Evolutionary conservation across 1,140 invertebrate genomes (phyloP), one percentile per base, ranked within the genome.

Genomic region (Meloidogyne exigua): DNA sequence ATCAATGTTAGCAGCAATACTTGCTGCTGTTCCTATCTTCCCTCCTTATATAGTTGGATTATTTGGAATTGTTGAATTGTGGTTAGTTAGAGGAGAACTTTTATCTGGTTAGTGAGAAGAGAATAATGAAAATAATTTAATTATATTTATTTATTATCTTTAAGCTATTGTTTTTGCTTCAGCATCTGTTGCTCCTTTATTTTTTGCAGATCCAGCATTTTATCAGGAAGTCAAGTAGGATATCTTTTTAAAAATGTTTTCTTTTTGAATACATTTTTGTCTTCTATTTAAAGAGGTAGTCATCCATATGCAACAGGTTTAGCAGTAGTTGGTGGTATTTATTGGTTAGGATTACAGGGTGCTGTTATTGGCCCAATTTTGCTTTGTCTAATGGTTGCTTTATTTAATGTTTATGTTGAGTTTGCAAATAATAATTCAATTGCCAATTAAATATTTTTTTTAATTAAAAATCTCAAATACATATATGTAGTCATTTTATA

Each of bases 251-350:
- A 21, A 11, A 77, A 21, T 2, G 5, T 57, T n/a, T n/a, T 57
- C 9, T 57, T n/a, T 44, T 67, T 12, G 12, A 28, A 21, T 21
- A 28, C 12, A 10, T 75, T 28, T 39, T 23, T 32, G 26, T 23
- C 36, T 78, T 79, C 83, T n/a, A n/a, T n/a, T n/a, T n/a, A n/a
- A n/a, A 94, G 92, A 75, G 93, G 93, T 13, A 94, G 95, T 28
- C 96, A 99, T 90, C 96, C 96, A 0, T 99, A 98, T 89, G 91
- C 99, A 36, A 98, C 96, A n/a, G 96, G 95, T 39, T 89, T 99
- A 42, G 93, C 95, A 0, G 95, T 99, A 82, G 95, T 95, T 12
- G 96, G 96, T n/a, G 96, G 96, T 49, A 94, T 98, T 79, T 96
- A 97, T 88, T 98, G 94, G 90, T 89, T 97, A 72, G 96, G 96